These are phyloP conservation scores for Callimico goeldii DNA, from an alignment of 2,797 vertebrate species.

Conservation along the genomic window DNA sequence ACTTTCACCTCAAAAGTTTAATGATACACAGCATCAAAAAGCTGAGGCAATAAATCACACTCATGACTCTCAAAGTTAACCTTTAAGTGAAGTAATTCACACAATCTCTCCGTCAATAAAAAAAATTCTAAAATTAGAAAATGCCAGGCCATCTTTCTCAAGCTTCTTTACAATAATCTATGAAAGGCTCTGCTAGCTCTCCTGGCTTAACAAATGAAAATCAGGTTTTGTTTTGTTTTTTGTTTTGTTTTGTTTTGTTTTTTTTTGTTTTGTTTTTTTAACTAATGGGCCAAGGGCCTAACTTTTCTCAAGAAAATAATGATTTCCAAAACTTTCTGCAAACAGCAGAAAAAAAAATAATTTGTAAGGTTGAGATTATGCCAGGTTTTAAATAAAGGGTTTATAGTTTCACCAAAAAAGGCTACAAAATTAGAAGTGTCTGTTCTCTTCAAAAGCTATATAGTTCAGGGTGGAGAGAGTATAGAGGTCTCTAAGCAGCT, in stretches of 20 bases:
- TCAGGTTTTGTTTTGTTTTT: neutral
- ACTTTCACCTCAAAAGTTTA: constrained; percentile 25
- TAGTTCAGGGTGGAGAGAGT: neutral
- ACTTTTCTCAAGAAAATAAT: constrained; percentile 30
- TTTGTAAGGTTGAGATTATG: neutral
- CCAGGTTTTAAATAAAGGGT: constrained; percentile 58
- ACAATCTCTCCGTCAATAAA: neutral
- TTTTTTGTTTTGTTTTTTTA: too few relatives aligned
- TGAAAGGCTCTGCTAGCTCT: neutral
- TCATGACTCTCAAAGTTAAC: neutral
- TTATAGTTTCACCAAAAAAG: neutral
- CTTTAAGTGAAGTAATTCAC: constrained; percentile 23
- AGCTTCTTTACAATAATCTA: neutral
- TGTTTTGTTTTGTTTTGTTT: neutral
- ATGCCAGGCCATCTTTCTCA: neutral
- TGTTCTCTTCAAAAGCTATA: neutral
- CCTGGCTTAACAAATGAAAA: neutral
- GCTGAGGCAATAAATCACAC: neutral
- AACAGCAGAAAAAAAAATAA: constrained; percentile 33
- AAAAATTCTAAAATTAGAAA: constrained; percentile 13
- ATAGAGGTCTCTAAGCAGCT: neutral
- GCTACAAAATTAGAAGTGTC: neutral
- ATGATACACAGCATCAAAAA: neutral
- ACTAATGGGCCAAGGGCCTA: constrained; percentile 46
- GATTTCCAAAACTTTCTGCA: constrained; percentile 22